Evolutionary conservation across 2,888 invertebrate genomes (phyloP).

Genomic region (Ligdia adustata): DNA sequence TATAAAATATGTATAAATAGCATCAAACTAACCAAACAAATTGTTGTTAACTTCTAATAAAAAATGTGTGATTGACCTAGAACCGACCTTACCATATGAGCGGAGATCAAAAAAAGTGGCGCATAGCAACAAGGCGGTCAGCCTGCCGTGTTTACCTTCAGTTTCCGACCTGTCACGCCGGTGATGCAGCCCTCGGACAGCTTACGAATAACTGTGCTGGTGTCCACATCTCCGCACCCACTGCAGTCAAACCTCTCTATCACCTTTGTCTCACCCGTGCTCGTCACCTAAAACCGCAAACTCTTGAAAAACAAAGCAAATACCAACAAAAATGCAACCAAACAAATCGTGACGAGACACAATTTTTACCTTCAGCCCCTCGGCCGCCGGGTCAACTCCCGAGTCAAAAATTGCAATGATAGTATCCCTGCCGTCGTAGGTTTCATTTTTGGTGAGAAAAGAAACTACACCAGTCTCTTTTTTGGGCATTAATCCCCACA

Average conservation of each 20-base stretch:
- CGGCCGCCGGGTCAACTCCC: slow-evolving; percentile 98
- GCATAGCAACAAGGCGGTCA: slow-evolving; percentile 16
- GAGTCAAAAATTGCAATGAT: slow-evolving; percentile 98
- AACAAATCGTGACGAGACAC: slow-evolving; percentile 77
- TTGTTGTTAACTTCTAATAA: slow-evolving; percentile 10
- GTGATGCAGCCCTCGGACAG: slow-evolving; percentile 88
- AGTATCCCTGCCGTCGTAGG: slow-evolving; percentile 95
- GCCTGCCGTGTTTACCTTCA: slow-evolving; percentile 86
- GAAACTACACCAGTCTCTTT: slow-evolving; percentile 95
- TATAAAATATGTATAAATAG: slow-evolving; percentile 1
- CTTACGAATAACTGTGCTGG: slow-evolving; percentile 85
- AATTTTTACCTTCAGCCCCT: slow-evolving; percentile 93
- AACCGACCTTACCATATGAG: slow-evolving; percentile 23
- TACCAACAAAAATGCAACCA: slow-evolving; percentile 38
- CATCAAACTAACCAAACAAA: slow-evolving; percentile 11
- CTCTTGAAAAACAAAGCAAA: slow-evolving; percentile 22
- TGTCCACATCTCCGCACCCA: slow-evolving; percentile 98
- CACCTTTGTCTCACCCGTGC: slow-evolving; percentile 95
- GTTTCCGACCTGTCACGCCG: slow-evolving; percentile 93
- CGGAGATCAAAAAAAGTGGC: slow-evolving; percentile 5
- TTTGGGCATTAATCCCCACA: slow-evolving; percentile 95
- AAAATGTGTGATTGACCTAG: slow-evolving; percentile 13
- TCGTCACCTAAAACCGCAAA: slow-evolving; percentile 87
- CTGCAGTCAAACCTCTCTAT: slow-evolving; percentile 98
- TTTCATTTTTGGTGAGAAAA: slow-evolving; percentile 94